phyloP scores from a whole-genome alignment of 2,888 invertebrate species.

The Zaprionus bogoriensis region DNA sequence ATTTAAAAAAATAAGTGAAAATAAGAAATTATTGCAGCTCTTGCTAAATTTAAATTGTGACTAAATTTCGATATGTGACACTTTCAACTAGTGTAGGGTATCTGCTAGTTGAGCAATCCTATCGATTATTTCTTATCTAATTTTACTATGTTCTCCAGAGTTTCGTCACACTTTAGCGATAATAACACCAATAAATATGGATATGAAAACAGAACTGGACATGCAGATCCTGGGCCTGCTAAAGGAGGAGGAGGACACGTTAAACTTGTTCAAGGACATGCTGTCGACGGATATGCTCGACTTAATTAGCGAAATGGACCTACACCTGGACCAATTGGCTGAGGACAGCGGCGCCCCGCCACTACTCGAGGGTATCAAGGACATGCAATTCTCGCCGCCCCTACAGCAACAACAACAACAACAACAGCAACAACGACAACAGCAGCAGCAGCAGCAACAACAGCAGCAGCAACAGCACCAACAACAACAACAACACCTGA shows the following conservation, averaged over 20 bases:
- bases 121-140: constrained; percentile 1
- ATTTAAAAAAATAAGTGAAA: not conserved
- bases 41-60: too few relatives aligned
- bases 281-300: constrained; percentile 80
- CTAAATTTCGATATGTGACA: too few relatives aligned
- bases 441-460: constrained; percentile 20
- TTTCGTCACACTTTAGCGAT: not conserved
- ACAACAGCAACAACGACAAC: constrained; percentile 16
- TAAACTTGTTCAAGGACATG: constrained; percentile 81
- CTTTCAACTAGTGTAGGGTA: not conserved
- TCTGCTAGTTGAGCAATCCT: not conserved
- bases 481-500: constrained; percentile 17
- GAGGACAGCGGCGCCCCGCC: constrained; percentile 62
- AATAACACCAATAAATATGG: constrained; percentile 4
- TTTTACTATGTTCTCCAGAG: too few relatives aligned
- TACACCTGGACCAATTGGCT: constrained; percentile 74
- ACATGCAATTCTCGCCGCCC: constrained; percentile 39
- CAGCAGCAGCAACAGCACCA: constrained; percentile 20
- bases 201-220: constrained; percentile 72
- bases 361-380: constrained; percentile 54
- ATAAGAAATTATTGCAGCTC: too few relatives aligned
- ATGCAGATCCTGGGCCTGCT: constrained; percentile 78
- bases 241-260: constrained; percentile 81
- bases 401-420: constrained; percentile 13
- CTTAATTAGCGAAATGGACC: constrained; percentile 78